Base-by-base conservation (phyloP, 2,113 vertebrate species). In the Tauraco erythrolophus region DNA sequence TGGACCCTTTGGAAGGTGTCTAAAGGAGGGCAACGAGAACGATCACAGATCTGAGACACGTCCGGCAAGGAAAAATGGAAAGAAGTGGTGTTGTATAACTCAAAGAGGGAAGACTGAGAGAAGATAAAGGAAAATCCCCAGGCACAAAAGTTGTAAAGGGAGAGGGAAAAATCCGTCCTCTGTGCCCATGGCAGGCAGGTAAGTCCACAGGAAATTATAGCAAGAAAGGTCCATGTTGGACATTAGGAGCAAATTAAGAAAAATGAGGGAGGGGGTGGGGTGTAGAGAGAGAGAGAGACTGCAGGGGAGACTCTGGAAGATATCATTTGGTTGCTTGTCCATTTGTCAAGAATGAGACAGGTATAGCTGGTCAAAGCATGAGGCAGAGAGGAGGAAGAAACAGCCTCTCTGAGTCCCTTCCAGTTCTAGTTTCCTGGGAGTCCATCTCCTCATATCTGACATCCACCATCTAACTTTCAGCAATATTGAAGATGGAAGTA, bases 251-350 rank as follows among this genome's bases (percentile, higher is more conserved):
- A 81, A 91, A 78, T 58, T 69, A 70, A n/a, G 25, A 35, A 88
- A 94, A 91, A 68, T 19, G 8, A 14, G 7, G 3, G 2, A 9
- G 3, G 5, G 18, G n/a, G n/a, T n/a, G n/a, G n/a, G n/a, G n/a
- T n/a, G n/a, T n/a, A n/a, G n/a, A 4, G 22, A 37, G 19, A 0
- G 0, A 61, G 41, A 14, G 11, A 74, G 11, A 62, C 60, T 56
- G 24, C 56, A 83, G 54, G 37, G 28, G 45, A 72, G 21, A 64
- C 22, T 30, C 10, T 69, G 62, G 19, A 84, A 77, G 54, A 79
- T 22, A 62, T 72, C 46, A 15, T 11, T 83, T 72, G 71, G 61
- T 22, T 86, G 16, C 15, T 92, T 53, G 15, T 84, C 51, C 28
- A 37, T 45, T 54, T 84, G 23, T 65, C 58, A 77, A 60, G 50